Evolutionary conservation across 2,888 invertebrate genomes (phyloP).

Genomic region (Druceiella hillmani): DNA sequence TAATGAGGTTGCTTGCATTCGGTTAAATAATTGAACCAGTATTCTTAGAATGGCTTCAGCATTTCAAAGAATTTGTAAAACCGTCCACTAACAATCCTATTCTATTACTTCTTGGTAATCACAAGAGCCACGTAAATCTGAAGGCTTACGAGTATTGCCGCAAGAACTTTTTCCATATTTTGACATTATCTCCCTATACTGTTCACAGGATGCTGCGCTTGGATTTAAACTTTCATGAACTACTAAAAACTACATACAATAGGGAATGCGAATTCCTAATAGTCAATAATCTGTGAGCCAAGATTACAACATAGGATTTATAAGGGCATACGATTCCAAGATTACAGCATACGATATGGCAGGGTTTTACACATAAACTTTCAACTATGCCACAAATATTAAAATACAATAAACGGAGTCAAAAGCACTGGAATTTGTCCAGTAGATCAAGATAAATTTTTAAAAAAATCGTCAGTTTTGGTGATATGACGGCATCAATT

Average conservation of each 20-base stretch:
- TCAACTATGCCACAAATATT: slow-evolving; percentile 12
- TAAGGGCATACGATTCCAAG: too few relatives aligned
- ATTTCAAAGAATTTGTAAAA: slow-evolving; percentile 4
- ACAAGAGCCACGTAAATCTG: slow-evolving; percentile 17
- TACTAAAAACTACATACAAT: slow-evolving; percentile 24
- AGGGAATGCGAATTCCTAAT: slow-evolving; percentile 19
- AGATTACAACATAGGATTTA: slow-evolving; percentile 18
- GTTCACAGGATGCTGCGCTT: slow-evolving; percentile 22
- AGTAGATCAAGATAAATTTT: slow-evolving; percentile 11
- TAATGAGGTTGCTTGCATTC: slow-evolving; percentile 8
- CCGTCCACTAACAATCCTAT: slow-evolving; percentile 24
- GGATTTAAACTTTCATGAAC: slow-evolving; percentile 22
- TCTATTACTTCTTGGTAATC: slow-evolving; percentile 18
- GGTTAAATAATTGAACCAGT: slow-evolving; percentile 1
- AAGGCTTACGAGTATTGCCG: slow-evolving; percentile 15
- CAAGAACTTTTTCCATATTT: too few relatives aligned
- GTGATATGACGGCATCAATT: too few relatives aligned
- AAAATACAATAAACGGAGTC: slow-evolving; percentile 17
- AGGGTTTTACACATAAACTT: slow-evolving; percentile 16
- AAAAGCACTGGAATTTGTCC: slow-evolving; percentile 19
- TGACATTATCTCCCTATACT: too few relatives aligned
- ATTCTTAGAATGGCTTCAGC: too few relatives aligned
- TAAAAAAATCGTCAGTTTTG: slow-evolving; percentile 14
- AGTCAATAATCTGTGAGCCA: slow-evolving; percentile 13
- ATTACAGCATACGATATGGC: slow-evolving; percentile 21